Evolutionary conservation across 37 sponge, comb jelly and placozoan genomes (phyloP), one percentile per base, ranked within the genome.

Genomic region (Ianthella basta): DNA sequence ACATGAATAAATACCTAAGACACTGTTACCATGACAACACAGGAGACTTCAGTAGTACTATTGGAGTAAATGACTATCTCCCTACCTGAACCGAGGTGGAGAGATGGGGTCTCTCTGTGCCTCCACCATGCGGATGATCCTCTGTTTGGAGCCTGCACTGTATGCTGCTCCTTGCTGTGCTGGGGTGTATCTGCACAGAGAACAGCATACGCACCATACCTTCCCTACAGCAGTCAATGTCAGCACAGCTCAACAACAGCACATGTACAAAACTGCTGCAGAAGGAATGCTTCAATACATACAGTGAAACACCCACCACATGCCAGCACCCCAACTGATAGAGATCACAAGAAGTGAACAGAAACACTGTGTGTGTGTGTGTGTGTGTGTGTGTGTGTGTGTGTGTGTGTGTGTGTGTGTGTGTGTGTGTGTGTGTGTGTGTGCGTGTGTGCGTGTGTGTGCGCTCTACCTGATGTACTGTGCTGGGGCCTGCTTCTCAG

Each of bases 31-130:
- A 27, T 4, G 4, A 63, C 29, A 27, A 3, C 4, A 5, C 5
- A 63, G 65, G 24, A 29, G 2, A 29, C 65, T 2, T 19, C 15
- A 8, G 50, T 3, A 44, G 50, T 8, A 44, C 50, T 44, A 44
- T 44, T 44, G 50, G 50, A 10, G 50, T 8, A 44, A 3, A 8
- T 57, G 24, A 10, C 29, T 63, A 13, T 6, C 12, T 54, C 74
- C 68, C 27, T 15, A 57, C 69, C 88, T 92, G 69, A 98, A 98
- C 66, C 89, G 86, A 2, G 99, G 99, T 0, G 99, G 97, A 29
- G 94, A 93, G 92, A 96, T 92, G 39, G 99, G 99, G 60, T 98
- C 99, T 40, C 85, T 92, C 91, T 98, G 99, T n/a, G 91, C 89
- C 85, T 98, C 99, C 19, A 98, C 97, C 92, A 98, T 96, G 19